Conservation (phyloP, 2,113 vertebrate species). For the Ariopsis seemanni region DNA sequence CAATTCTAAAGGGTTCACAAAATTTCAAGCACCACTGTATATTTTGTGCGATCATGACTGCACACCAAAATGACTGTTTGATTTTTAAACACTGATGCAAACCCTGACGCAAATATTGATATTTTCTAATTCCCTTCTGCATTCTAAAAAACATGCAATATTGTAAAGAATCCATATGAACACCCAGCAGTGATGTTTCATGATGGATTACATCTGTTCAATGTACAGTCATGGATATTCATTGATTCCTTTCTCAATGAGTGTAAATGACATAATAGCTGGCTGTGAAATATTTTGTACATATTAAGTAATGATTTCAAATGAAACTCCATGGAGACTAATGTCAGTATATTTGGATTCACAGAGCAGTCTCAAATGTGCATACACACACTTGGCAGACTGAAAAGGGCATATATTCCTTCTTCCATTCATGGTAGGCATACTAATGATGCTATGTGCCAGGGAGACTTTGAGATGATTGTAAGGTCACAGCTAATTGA, state of each 20-base stretch:
- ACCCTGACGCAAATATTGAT: conserved; percentile 44
- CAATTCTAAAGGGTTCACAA: too few species aligned
- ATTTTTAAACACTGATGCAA: conserved; percentile 3
- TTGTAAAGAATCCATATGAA: conserved; percentile 27
- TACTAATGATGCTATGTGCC: conserved; percentile 43
- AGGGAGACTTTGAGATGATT: conserved; percentile 36
- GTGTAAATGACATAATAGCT: not conserved
- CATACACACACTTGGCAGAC: conserved; percentile 37
- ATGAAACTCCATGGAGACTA: not conserved
- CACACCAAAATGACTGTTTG: conserved; percentile 1
- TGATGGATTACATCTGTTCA: conserved; percentile 24
- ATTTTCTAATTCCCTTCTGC: conserved; percentile 33
- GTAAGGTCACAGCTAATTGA: conserved; percentile 47
- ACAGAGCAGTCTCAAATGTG: conserved; percentile 32
- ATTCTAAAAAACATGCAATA: conserved; percentile 35
- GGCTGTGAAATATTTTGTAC: not conserved
- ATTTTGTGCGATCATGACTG: not conserved
- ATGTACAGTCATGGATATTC: conserved; percentile 16
- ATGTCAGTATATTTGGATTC: conserved; percentile 33
- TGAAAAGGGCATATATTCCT: conserved; percentile 25
- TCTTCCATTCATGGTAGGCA: conserved; percentile 10
- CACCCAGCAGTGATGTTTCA: conserved; percentile 26
- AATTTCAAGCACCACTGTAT: too few species aligned
- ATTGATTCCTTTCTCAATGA: not conserved
- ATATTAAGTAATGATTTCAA: conserved; percentile 14